Base-by-base conservation (phyloP, 2,113 vertebrate species). In the Thamnaconus septentrionalis region DNA sequence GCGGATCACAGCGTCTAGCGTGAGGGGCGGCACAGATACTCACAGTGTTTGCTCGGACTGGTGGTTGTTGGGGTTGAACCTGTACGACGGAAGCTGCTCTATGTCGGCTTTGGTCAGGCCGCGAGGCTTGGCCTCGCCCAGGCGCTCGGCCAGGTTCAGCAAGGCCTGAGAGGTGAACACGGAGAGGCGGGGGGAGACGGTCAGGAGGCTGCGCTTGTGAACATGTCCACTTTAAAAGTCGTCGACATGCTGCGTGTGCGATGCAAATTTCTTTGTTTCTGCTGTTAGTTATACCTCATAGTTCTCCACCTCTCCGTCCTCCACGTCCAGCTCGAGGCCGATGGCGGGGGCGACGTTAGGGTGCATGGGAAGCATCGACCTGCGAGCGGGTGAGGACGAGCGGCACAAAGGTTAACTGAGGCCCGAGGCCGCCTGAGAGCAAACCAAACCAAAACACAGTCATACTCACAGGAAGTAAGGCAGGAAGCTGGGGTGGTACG, bases 301-400 rank as follows among this genome's bases (percentile, higher is more conserved):
- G 90, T 98, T 99, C 92, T 99, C 97, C 70, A 99, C 97, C 82
- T 98, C 97, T 64, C 96, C 97, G 47, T 98, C 96, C 82, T 98
- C 97, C 61, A 98, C 96, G 71, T 99, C 97, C 91, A 98, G 92
- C 84, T 99, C 97, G 66, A 98, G 93, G 85, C 94, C 96, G 88
- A 98, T 96, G 69, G 96, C 87, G 65, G 96, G 97, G 80, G 95
- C 94, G 79, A 98, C 94, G 67, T 96, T 91, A 42, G 96, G 95
- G 87, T 94, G 93, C 74, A 99, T 93, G 62, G 97, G 97, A 81
- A 99, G 94, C 94, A 99, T 94, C 46, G 97, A 99, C 85, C 97
- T 99, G 75, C 3, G n/a, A 4, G 40, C 2, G n/a, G 8, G 42
- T 59, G 56, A 63, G 43, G 54, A 31, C 18, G 18, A 31, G 18